phyloP scores from a whole-genome alignment of 2,888 invertebrate genomes.

The Andrena dorsata region DNA sequence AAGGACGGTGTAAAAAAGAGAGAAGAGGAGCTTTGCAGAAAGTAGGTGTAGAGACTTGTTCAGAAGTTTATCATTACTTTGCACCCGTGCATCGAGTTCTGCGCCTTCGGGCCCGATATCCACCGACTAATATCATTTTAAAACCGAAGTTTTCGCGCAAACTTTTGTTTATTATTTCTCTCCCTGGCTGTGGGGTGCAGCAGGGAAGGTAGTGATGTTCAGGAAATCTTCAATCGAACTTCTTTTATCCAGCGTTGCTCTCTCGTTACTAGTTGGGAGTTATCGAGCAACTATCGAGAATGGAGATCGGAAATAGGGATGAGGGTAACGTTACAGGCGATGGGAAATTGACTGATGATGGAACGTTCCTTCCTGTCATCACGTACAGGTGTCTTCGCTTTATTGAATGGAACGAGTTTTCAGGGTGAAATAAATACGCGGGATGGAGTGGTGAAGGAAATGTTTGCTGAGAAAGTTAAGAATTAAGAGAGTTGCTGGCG shows the following conservation, averaged over 20 bases:
- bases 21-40: slow-evolving; percentile 48
- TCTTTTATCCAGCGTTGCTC: slow-evolving; percentile 62
- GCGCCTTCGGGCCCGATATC: slow-evolving; percentile 58
- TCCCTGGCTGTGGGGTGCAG: slow-evolving; percentile 39
- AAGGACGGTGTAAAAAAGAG: slow-evolving; percentile 26
- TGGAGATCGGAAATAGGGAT: slow-evolving; percentile 46
- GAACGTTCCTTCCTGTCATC: neutral
- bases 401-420: neutral
- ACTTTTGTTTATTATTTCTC: slow-evolving; percentile 83
- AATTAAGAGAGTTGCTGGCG: too few relatives aligned
- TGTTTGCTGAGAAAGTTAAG: too few relatives aligned
- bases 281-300: slow-evolving; percentile 52
- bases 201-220: slow-evolving; percentile 23
- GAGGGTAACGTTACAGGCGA: neutral
- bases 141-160: slow-evolving; percentile 81
- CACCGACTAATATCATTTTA: slow-evolving; percentile 81
- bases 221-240: slow-evolving; percentile 68
- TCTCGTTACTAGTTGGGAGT: slow-evolving; percentile 28
- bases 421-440: neutral
- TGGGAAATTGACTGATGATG: neutral
- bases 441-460: too few relatives aligned
- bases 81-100: slow-evolving; percentile 72
- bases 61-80: slow-evolving; percentile 83
- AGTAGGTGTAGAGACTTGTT: slow-evolving; percentile 74
- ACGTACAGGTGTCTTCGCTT: neutral